Evolutionary conservation across 2,888 invertebrate genomes (phyloP), one percentile per base, ranked within the genome.

Genomic region (Eilema depressum): DNA sequence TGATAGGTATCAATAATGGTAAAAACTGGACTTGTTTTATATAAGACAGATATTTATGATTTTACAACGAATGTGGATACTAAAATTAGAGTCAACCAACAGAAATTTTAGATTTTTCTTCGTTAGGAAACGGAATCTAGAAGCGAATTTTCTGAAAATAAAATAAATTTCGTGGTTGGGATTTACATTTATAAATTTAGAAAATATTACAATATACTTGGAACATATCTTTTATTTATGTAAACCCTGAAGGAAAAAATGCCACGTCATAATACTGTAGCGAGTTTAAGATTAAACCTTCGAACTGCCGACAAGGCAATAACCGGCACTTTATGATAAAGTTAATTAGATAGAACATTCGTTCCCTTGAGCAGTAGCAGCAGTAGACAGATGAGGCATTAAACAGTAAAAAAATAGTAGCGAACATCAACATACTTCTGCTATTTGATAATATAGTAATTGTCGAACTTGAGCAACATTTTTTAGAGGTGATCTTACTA

Each of bases 341-440:
- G 91, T 93, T 94, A 94, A 94, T 94, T 94, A 93, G 93, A 91
- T 92, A 89, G 88, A 92, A 92, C 93, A 93, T 93, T 93, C 88
- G 89, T 91, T 94, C 94, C 93, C 94, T 76, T 84, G 92, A 92
- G 93, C 92, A 83, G 25, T 60, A 60, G 60, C 60, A 26, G 60
- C 28, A 82, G 87, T 88, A 89, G 86, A 91, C 90, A 90, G 91
- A 92, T 92, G 90, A 92, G 92, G 87, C 85, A 83, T 76, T 84
- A 86, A 84, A 86, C 87, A 75, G 81, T 80, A 80, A 88, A 88
- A 85, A 90, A 91, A 87, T 86, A 80, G 84, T 78, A 71, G 76
- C 70, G 73, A 78, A 88, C 86, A 84, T 81, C 88, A 90, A 88
- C 86, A 82, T 83, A 82, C 80, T 74, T 77, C 74, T 74, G 78